Evolutionary conservation across 2,113 vertebrate genomes (phyloP), one percentile per base, ranked within the genome.

Genomic region (Rostratula benghalensis): DNA sequence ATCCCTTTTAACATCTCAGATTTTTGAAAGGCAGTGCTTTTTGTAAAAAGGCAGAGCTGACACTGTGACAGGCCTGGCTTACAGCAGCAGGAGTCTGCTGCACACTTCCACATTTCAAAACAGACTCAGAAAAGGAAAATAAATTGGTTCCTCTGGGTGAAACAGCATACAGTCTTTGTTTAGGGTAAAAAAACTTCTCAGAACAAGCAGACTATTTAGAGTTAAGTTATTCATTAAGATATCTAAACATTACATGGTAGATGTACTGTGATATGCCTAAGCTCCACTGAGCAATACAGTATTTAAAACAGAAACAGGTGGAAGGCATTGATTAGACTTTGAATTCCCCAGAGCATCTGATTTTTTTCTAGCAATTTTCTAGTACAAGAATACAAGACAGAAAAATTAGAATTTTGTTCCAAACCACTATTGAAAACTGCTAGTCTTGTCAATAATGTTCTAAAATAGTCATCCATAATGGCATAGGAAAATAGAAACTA

Each of bases 291-390:
- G 90, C 93, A 96, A 93, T 94, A 94, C 94, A 95, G 90, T 94
- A 94, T 95, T 96, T 97, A 95, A 97, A 97, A 95, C 90, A 96
- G 97, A 98, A 98, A 95, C 97, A 98, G 97, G 98, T 97, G 97
- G 95, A 97, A 95, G 71, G 85, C 88, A 95, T 45, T 94, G 96
- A 95, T 97, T 97, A 95, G 87, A 89, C 31, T 45, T 23, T 48
- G 80, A 76, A 89, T 95, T 88, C 97, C 94, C 95, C 95, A 85
- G 97, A 95, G 95, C 5, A 1, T 61, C 90, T 89, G 94, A 86
- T 68, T 80, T 95, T 93, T 87, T 96, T 65, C 93, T 91, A 87
- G 78, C 93, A 92, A 89, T 89, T 95, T 95, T 92, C 83, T 90
- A 92, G 91, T 68, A 68, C 73, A 69, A 77, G 46, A 90, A 93